Evolutionary conservation across 2,888 invertebrate species (phyloP), one percentile per base, ranked within the genome.

Genomic region (Apamea sordens): DNA sequence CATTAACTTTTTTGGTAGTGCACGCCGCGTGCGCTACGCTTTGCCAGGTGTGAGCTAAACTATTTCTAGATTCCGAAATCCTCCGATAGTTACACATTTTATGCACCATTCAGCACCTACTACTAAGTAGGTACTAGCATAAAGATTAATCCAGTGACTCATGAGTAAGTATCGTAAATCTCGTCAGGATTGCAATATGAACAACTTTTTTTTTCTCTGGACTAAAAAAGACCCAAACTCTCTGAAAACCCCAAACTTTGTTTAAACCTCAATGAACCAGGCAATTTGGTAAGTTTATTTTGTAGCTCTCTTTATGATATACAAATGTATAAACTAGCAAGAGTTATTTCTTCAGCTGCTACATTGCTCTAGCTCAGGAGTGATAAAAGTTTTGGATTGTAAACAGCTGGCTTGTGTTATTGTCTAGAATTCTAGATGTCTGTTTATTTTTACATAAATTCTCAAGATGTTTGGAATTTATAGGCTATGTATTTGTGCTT

Each of bases 101-200:
- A 64, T 24, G 3, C 36, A 41, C 28, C 28, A 8, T 64, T 56
- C 24, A 64, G 47, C 18, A 56, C 15, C 4, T 28, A 53, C n/a
- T 3, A 59, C 56, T 10, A 56, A 10, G 32, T 10, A 56, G 3
- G 32, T 21, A n/a, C 47, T 24, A 65, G 0, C 24, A 56, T 36
- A 44, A 74, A 72, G 44, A 61, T 73, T 32, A 41, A 64, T 64
- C 36, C 59, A n/a, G n/a, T 84, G 84, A 86, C 41, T 86, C 84
- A 84, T 41, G 70, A 10, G 18, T 72, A n/a, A 80, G 56, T 50
- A 86, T 77, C 68, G 78, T 36, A 47, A 73, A 83, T 24, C 28
- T 44, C 8, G 44, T 61, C 36, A 73, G 36, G 44, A 68, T 61
- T 69, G 41, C 32, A 70, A 1, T 32, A 32, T 32, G 32, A 32